Percentiles rank a stretch among this genome's conserved stretches.
These are phyloP conservation scores for Lysiphlebus fabarum DNA, from an alignment of 1,140 invertebrate genomes.

Conservation along the genomic window DNA sequence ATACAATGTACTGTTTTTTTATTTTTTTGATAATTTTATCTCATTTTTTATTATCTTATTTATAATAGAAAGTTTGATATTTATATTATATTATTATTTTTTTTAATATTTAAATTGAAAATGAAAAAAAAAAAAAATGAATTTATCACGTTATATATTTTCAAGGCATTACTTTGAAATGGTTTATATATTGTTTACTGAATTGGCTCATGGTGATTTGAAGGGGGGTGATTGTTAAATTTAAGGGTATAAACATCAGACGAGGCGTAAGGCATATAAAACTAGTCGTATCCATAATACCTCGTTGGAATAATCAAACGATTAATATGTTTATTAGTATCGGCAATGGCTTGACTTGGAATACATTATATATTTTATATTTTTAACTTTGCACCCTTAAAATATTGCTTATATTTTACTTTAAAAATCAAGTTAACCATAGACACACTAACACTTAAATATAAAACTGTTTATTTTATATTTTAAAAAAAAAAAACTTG, in stretches of 20 bases:
- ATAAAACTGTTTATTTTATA: background rate
- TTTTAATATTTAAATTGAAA: no score
- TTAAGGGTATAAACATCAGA: conserved; percentile 24
- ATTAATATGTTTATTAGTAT: conserved; percentile 45
- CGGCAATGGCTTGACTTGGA: conserved; percentile 33
- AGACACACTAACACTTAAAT: background rate
- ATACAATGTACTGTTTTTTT: no score
- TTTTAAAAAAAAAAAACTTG: conserved; percentile 6
- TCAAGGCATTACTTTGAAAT: no score
- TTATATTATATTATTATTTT: no score
- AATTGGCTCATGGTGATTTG: conserved; percentile 6
- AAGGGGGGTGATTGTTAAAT: conserved; percentile 1
- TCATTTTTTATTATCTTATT: no score
- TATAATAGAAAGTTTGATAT: no score
- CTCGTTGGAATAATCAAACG: conserved; percentile 41
- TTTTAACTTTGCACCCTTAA: conserved; percentile 8
- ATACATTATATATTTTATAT: conserved; percentile 29
- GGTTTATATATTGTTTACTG: no score
- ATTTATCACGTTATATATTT: no score
- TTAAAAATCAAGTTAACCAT: background rate
- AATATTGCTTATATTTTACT: background rate
- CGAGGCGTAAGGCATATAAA: conserved; percentile 33
- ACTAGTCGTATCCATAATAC: conserved; percentile 30
- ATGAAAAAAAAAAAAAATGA: no score
- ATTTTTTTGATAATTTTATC: no score